Evolutionary conservation across 2,888 invertebrate species (phyloP), one percentile per base, ranked within the genome.

Genomic region (Tryphoninae sp.): DNA sequence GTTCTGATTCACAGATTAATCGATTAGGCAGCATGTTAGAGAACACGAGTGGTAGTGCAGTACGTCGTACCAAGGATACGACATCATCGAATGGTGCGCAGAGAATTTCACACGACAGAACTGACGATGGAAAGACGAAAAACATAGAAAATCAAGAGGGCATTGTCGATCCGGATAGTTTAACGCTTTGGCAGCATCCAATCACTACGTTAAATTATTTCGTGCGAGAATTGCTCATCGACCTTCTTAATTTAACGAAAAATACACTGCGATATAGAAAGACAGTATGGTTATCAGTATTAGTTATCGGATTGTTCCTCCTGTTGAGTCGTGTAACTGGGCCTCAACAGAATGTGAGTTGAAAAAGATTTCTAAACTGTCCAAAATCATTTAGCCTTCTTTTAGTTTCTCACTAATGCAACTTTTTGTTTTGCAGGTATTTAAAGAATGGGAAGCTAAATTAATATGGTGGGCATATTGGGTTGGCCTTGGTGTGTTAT

Each of bases 401-500:
- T 7, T 19, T 26, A 2, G n/a, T 69, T n/a, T 22, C 2, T 23
- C 22, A n/a, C 23, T 53, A 23, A 22, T n/a, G 7, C 19, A 45
- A 22, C 33, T 71, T 45, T 62, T n/a, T 58, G 49, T 16, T 72
- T 68, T 53, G 51, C 86, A 92, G 92, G 83, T 88, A 79, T 87
- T 92, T 83, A 88, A 87, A 86, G 83, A 87, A 71, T 92, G 89
- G 90, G 92, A 92, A 84, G 86, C 91, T 13, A 92, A 92, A 55
- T 84, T 93, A 3, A 92, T 95, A 68, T 97, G 97, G 96, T 96
- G 95, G 94, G 93, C 95, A 13, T 98, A 98, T 93, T 99, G 98
- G 98, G 94, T 98, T 83, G 95, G 97, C 11, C 94, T 99, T 65
- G 99, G 99, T 16, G 96, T 99, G 53, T 94, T 99, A 86, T 99